Percentiles rank a stretch among this genome's conserved stretches.
Conservation (phyloP, 2,113 vertebrate species). For the Columba livia region DNA sequence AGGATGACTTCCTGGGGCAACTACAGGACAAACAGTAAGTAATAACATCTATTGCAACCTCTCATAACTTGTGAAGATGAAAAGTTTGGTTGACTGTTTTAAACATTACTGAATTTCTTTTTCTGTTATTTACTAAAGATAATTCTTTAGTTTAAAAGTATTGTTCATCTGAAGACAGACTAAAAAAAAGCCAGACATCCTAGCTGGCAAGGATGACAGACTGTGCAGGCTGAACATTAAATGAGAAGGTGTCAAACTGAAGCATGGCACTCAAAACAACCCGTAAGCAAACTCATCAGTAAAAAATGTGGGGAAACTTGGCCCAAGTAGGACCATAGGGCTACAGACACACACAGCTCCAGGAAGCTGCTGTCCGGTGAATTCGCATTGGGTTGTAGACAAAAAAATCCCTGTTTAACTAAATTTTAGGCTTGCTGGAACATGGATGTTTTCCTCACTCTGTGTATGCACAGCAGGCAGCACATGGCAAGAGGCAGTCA, state of each 20-base stretch:
- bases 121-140: not conserved
- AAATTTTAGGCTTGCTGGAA: not conserved
- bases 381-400: not conserved
- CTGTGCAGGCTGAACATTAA: not conserved
- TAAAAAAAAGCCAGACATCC: not conserved
- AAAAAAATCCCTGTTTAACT: not conserved
- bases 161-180: not conserved
- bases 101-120: not conserved
- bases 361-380: not conserved
- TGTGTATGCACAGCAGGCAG: not conserved
- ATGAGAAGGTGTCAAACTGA: not conserved
- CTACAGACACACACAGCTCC: not conserved
- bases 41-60: not conserved
- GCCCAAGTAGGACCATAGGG: accelerated
- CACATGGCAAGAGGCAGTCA: not conserved
- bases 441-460: not conserved
- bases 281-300: not conserved
- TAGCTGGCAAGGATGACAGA: not conserved
- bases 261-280: not conserved
- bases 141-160: not conserved
- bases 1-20: not conserved
- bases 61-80: not conserved
- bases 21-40: not conserved
- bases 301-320: not conserved
- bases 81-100: not conserved